Percentiles rank a stretch among this genome's conserved stretches.
Conservation (phyloP, 2,888 invertebrate genomes). For the Temnothorax rugatulus region DNA sequence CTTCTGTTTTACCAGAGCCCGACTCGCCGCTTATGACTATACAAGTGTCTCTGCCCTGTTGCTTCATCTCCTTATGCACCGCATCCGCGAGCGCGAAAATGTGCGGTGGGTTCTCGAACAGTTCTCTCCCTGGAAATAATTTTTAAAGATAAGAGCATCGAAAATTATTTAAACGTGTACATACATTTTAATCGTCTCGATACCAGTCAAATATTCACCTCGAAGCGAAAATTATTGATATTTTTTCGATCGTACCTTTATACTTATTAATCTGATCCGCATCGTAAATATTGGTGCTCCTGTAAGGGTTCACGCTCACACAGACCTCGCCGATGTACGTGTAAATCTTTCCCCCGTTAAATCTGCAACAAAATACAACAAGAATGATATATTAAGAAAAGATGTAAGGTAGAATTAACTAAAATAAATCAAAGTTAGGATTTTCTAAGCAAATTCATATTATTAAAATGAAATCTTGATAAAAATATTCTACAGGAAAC, state of each 20-base stretch:
- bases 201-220: not conserved
- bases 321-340: conserved; percentile 99
- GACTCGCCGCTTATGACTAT: conserved; percentile 99
- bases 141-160: conserved; percentile 28
- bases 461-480: conserved; percentile 24
- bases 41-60: conserved; percentile 96
- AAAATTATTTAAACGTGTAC: not conserved
- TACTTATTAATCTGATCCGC: conserved; percentile 95
- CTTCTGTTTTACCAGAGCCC: conserved; percentile 99
- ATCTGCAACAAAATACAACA: conserved; percentile 89
- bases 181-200: not conserved
- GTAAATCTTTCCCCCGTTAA: conserved; percentile 96
- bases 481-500: not conserved
- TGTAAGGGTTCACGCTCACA: conserved; percentile 99
- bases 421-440: not conserved
- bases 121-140: conserved; percentile 91
- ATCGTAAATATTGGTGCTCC: conserved; percentile 96
- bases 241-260: conserved; percentile 88
- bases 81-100: conserved; percentile 99
- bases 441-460: not conserved
- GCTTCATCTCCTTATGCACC: conserved; percentile 97
- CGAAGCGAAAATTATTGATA: not conserved
- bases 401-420: not conserved
- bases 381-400: not conserved
- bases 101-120: conserved; percentile 98